Evolutionary conservation across 2,888 invertebrate species (phyloP).

Genomic region (Hybos culiciformis): DNA sequence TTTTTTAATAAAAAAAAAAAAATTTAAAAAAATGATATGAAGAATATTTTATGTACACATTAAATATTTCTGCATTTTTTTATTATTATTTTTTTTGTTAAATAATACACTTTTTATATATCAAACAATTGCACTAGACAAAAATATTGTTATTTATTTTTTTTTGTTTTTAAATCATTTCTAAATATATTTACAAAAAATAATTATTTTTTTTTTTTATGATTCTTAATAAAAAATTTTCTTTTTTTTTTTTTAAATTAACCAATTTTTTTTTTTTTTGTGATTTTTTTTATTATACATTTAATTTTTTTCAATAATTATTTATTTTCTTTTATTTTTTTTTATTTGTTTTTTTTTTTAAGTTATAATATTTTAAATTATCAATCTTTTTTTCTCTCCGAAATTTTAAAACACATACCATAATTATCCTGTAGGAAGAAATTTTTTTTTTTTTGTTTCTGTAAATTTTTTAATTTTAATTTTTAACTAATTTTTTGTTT

Average conservation of each 20-base stretch:
- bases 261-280: constrained; percentile 9
- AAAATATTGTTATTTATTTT: background rate
- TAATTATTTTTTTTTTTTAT: background rate
- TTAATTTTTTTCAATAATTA: constrained; percentile 4
- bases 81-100: too few relatives aligned
- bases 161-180: constrained; percentile 6
- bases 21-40: too few relatives aligned
- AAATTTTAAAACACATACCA: constrained; percentile 45
- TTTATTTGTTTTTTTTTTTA: constrained; percentile 19
- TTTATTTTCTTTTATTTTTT: constrained; percentile 3
- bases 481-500: background rate
- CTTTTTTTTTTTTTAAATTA: constrained; percentile 8
- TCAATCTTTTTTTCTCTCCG: constrained; percentile 54
- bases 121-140: too few relatives aligned
- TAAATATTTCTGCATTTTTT: too few relatives aligned
- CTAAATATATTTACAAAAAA: constrained; percentile 2
- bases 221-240: background rate
- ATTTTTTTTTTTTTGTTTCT: constrained; percentile 13
- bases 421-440: too few relatives aligned
- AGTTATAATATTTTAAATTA: constrained; percentile 22
- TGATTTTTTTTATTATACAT: too few relatives aligned
- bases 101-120: too few relatives aligned
- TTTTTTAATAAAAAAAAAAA: too few relatives aligned
- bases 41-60: too few relatives aligned
- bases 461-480: constrained; percentile 2